Conservation (phyloP, 2,888 invertebrate genomes). For the Acrobasis repandana region DNA sequence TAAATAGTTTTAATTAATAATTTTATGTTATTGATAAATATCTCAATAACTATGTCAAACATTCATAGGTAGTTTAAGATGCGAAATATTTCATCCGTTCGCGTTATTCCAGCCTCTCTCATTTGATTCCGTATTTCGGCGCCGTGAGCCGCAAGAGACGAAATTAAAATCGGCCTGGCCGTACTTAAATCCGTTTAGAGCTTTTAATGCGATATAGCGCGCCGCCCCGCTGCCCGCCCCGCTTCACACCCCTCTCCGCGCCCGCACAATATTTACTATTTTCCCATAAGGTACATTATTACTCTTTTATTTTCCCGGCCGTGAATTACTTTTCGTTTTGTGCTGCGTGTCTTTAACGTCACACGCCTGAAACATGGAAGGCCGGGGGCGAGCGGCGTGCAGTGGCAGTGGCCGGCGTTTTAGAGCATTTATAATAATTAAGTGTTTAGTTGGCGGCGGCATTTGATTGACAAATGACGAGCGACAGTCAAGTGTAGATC, state of each 20-base stretch:
- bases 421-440: too few species aligned
- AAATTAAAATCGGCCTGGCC: slow-evolving; percentile 46
- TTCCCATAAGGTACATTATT: too few species aligned
- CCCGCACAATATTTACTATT: slow-evolving; percentile 43
- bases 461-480: too few species aligned
- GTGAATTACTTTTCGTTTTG: slow-evolving; percentile 48
- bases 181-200: slow-evolving; percentile 46
- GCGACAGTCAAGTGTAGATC: too few species aligned
- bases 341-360: slow-evolving; percentile 28
- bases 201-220: slow-evolving; percentile 41
- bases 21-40: too few species aligned
- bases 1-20: too few species aligned
- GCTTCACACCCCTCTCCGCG: slow-evolving; percentile 13
- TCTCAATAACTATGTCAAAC: too few species aligned
- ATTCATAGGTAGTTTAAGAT: not conserved
- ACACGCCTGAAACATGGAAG: too few species aligned
- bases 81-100: not conserved
- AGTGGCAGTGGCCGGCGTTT: too few species aligned
- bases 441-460: too few species aligned
- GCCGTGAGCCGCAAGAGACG: slow-evolving; percentile 36
- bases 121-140: not conserved
- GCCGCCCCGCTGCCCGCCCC: slow-evolving; percentile 19
- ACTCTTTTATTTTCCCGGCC: slow-evolving; percentile 42
- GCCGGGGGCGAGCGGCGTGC: too few species aligned
- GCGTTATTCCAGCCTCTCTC: not conserved